A percentile compares a stretch with the other conserved stretches of the same genome.
These are phyloP conservation scores for Danaus chrysippus DNA, from an alignment of 2,888 invertebrate genomes.

Conservation along the genomic window DNA sequence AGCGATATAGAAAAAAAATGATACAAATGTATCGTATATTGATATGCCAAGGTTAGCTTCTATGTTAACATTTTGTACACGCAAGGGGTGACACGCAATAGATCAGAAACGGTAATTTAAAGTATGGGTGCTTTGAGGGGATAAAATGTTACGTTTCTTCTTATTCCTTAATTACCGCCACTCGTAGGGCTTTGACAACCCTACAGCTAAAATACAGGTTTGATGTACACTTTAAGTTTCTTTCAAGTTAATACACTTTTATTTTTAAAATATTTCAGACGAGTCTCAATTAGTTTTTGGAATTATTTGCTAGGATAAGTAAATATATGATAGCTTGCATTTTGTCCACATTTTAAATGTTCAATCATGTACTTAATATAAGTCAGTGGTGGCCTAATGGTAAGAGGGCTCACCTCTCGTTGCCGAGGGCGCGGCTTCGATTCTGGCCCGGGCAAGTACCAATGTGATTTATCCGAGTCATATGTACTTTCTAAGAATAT, in stretches of 20 bases:
- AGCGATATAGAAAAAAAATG: not conserved
- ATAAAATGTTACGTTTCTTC: slow-evolving; percentile 26
- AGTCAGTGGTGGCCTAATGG: too few relatives aligned
- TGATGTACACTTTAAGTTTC: not conserved
- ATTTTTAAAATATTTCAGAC: not conserved
- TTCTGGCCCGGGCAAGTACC: too few relatives aligned
- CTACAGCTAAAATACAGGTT: not conserved
- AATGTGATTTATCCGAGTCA: too few relatives aligned
- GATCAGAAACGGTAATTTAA: slow-evolving; percentile 18
- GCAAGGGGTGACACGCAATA: slow-evolving; percentile 15
- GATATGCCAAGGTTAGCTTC: not conserved
- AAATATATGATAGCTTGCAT: too few relatives aligned
- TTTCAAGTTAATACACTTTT: not conserved
- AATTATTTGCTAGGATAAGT: too few relatives aligned
- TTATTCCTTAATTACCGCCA: slow-evolving; percentile 30
- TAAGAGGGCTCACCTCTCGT: too few relatives aligned
- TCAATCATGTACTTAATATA: too few relatives aligned
- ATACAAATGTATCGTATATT: not conserved
- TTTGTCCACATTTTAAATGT: too few relatives aligned
- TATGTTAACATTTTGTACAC: slow-evolving; percentile 5
- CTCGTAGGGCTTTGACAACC: slow-evolving; percentile 26
- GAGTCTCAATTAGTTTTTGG: too few relatives aligned
- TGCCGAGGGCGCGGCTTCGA: too few relatives aligned
- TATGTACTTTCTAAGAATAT: too few relatives aligned
- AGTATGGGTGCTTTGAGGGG: slow-evolving; percentile 13